These are phyloP conservation scores for Tenthredo livida DNA, from an alignment of 2,888 invertebrate genomes.

Conservation along the genomic window DNA sequence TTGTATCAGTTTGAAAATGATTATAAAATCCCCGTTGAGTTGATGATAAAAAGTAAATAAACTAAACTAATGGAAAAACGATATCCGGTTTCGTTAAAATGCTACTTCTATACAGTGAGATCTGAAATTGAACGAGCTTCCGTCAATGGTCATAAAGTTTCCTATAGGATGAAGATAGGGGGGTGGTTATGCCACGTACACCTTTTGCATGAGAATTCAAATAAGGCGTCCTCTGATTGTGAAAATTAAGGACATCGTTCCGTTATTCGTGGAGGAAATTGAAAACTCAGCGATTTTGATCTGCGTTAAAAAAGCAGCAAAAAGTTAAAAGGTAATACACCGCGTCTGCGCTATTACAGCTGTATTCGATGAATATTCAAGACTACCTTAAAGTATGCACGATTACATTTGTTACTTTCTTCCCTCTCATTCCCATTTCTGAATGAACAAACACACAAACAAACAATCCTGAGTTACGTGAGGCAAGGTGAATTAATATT, in stretches of 20 bases:
- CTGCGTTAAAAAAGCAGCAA: not conserved
- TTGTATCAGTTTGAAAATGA: not conserved
- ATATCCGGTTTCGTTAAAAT: not conserved
- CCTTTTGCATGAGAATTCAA: constrained; percentile 22
- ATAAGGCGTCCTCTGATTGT: constrained; percentile 17
- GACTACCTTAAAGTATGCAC: not conserved
- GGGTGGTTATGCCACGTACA: constrained; percentile 29
- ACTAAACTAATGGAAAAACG: not conserved
- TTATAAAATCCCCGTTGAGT: not conserved
- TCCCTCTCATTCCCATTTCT: not conserved
- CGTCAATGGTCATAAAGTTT: constrained; percentile 18
- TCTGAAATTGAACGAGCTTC: constrained; percentile 33
- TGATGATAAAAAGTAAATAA: not conserved
- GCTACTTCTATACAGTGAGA: not conserved
- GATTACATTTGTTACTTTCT: constrained; percentile 11
- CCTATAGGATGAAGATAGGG: not conserved
- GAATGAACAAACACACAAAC: not conserved
- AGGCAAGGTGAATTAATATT: constrained; percentile 8
- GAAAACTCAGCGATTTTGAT: constrained; percentile 31
- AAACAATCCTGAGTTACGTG: not conserved
- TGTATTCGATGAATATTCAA: constrained; percentile 23
- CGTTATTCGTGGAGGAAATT: constrained; percentile 33
- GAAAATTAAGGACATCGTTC: constrained; percentile 26
- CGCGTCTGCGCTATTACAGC: not conserved
- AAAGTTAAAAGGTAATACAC: not conserved